A percentile compares a stretch with the other conserved stretches of the same genome.
Evolutionary conservation across 2,113 vertebrate species (phyloP).

Genomic region (Archilochus colubris): DNA sequence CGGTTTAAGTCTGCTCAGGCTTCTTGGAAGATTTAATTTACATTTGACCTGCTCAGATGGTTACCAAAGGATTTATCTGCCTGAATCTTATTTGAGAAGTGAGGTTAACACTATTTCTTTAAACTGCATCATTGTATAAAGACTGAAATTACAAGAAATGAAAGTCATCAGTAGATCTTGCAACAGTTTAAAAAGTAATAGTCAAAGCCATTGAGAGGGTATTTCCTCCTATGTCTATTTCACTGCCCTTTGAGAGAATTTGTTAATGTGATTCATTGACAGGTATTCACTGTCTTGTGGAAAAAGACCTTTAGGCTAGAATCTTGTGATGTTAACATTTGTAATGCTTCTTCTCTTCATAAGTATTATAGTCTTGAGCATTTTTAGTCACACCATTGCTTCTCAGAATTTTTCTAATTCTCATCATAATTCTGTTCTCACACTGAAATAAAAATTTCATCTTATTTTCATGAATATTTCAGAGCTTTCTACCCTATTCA

Average conservation of each 20-base stretch:
- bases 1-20: background rate
- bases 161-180: background rate
- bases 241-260: background rate
- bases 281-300: background rate
- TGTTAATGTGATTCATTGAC: background rate
- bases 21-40: constrained; percentile 11
- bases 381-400: background rate
- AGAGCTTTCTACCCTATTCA: background rate
- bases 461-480: background rate
- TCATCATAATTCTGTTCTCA: background rate
- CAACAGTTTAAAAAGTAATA: background rate
- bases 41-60: background rate
- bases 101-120: background rate
- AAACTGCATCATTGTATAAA: background rate
- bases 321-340: background rate
- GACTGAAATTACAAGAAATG: background rate
- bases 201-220: background rate
- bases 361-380: background rate
- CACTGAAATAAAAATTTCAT: background rate
- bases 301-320: background rate
- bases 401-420: background rate
- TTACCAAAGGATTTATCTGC: background rate
- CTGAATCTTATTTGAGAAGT: background rate
- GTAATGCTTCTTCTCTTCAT: background rate
- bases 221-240: background rate